Base-by-base conservation (phyloP, 2,888 invertebrate genomes). In the Pyralis farinalis region DNA sequence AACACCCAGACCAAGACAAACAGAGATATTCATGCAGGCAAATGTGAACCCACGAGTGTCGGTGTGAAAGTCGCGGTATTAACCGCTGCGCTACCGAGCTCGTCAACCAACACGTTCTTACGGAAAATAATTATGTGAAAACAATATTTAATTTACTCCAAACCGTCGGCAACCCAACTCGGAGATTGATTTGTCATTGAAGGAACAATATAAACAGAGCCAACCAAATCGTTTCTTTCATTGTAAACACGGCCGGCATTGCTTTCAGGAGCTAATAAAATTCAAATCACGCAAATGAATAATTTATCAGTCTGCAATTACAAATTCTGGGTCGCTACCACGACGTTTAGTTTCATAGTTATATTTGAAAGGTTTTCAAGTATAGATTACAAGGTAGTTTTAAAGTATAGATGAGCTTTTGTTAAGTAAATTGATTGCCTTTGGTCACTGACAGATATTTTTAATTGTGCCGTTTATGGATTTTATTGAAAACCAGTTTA, bases 221-320 rank as follows among this genome's bases (percentile, higher is more conserved):
- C 28, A 31, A 20, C 22, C 16, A 25, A 40, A 34, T 39, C 39
- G 39, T 40, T 42, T 34, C 37, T 37, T 42, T 33, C 30, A 36
- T 29, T 41, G 25, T 22, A 35, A 38, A 37, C 40, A 44, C 22
- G 37, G 32, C 37, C 37, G 35, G 35, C 43, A 45, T 38, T 25
- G 43, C 40, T 37, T 43, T 28, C 27, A 29, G 34, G 40, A 35
- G 46, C 50, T 50, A 50, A 47, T 50, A 50, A 47, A 47, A 50
- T 50, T 50, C 50, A 47, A 50, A 50, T 47, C 42, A 43, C 45
- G 44, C 44, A 42, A 50, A 50, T 50, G 47, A 50, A 50, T 50
- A 43, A 49, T 50, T 47, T 47, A 50, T 50, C 31, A 46, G 39
- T 12, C 36, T 25, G 33, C 41, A 47, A 50, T 50, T 46, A 46